Conservation (phyloP, 1,140 invertebrate genomes). For the Pseudomyrmex gracilis region DNA sequence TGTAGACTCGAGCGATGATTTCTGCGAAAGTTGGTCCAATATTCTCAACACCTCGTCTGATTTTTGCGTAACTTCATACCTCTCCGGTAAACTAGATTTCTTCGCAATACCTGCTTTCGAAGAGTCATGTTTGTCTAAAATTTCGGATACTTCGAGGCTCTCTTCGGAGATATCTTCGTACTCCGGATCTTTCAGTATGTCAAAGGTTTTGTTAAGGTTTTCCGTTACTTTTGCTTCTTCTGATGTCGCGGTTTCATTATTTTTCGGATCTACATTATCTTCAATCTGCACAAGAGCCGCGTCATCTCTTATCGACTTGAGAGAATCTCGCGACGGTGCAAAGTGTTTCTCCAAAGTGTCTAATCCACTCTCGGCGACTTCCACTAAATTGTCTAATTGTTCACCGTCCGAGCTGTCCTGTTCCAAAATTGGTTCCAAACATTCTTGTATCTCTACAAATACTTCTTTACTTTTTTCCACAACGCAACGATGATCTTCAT, state of each 20-base stretch:
- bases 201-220: slow-evolving; percentile 67
- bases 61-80: slow-evolving; percentile 75
- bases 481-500: not conserved
- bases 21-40: slow-evolving; percentile 78
- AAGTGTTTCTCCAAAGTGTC: slow-evolving; percentile 73
- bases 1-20: slow-evolving; percentile 53
- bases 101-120: slow-evolving; percentile 57
- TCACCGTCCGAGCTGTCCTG: slow-evolving; percentile 79
- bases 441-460: slow-evolving; percentile 20
- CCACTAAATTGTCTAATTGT: slow-evolving; percentile 81
- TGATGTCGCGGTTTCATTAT: not conserved
- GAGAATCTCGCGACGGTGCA: slow-evolving; percentile 19
- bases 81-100: slow-evolving; percentile 75
- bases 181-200: slow-evolving; percentile 80
- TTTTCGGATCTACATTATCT: slow-evolving; percentile 13
- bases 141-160: slow-evolving; percentile 83
- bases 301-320: slow-evolving; percentile 11
- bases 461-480: not conserved
- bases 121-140: slow-evolving; percentile 78
- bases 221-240: slow-evolving; percentile 14
- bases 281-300: not conserved
- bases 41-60: slow-evolving; percentile 78
- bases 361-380: slow-evolving; percentile 75
- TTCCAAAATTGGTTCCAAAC: slow-evolving; percentile 58
- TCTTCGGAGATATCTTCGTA: slow-evolving; percentile 85